Evolutionary conservation across 2,113 vertebrate species (phyloP).

Genomic region (Gallinago paraguaiae): DNA sequence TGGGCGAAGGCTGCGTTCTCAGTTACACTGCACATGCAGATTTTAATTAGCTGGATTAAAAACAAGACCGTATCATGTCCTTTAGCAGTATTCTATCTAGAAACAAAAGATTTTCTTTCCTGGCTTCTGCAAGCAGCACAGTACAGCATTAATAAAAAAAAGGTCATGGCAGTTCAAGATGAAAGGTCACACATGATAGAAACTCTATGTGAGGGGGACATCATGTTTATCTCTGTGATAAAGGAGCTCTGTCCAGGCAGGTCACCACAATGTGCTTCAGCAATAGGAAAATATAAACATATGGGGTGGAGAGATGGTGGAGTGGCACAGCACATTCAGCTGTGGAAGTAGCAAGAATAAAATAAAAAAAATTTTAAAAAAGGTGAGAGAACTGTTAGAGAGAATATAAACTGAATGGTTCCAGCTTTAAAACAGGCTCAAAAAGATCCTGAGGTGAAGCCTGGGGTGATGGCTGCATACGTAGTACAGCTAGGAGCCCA

Average conservation of each 20-base stretch:
- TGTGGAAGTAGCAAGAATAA: background rate
- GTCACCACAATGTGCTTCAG: background rate
- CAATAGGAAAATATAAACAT: conserved; percentile 57
- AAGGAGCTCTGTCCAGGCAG: conserved; percentile 68
- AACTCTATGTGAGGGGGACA: conserved; percentile 40
- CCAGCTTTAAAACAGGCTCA: background rate
- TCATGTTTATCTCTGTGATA: conserved; percentile 59
- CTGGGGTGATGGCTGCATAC: background rate
- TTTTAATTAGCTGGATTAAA: conserved; percentile 83
- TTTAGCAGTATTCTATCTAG: conserved; percentile 47
- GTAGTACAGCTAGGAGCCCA: background rate
- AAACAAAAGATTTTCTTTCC: conserved; percentile 79
- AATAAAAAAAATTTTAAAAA: background rate
- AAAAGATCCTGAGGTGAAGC: background rate
- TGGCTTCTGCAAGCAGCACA: conserved; percentile 54
- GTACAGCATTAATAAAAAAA: conserved; percentile 61
- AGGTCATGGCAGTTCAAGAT: conserved; percentile 68
- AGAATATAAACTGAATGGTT: background rate
- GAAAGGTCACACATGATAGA: conserved; percentile 73
- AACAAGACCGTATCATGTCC: conserved; percentile 73
- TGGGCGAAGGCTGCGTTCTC: conserved; percentile 76
- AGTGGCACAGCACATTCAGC: background rate
- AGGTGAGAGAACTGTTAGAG: background rate
- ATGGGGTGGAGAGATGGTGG: background rate
- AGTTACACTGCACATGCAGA: conserved; percentile 79